These are phyloP conservation scores for rat (Rattus norvegicus) DNA, from an alignment of 2,113 vertebrate species.

Conservation along the genomic window DNA sequence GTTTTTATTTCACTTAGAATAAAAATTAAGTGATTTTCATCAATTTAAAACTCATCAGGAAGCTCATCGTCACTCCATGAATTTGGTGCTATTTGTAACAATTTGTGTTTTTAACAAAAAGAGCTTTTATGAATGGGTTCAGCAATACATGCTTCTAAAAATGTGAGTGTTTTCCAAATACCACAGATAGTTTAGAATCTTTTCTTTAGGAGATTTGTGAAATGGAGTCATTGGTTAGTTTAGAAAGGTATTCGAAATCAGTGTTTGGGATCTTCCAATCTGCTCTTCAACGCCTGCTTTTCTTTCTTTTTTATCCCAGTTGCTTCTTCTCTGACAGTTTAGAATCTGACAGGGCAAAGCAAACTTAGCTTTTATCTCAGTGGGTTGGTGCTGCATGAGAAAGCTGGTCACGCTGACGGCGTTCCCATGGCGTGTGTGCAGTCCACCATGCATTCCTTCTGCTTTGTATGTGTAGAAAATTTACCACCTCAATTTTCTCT, in stretches of 20 bases:
- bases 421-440: neutral
- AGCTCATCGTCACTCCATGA: neutral
- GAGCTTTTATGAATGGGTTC: constrained; percentile 35
- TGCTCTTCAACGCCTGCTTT: neutral
- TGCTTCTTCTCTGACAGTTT: constrained; percentile 15
- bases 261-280: constrained; percentile 21
- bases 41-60: constrained; percentile 8
- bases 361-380: constrained; percentile 35
- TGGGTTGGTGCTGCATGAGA: neutral
- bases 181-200: constrained; percentile 54
- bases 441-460: neutral
- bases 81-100: constrained; percentile 21
- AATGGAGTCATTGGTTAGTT: constrained; percentile 17
- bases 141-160: constrained; percentile 51
- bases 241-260: neutral
- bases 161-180: constrained; percentile 66
- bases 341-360: constrained; percentile 46
- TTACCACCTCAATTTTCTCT: neutral
- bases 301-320: neutral
- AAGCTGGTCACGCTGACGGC: neutral
- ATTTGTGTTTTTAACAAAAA: constrained; percentile 45
- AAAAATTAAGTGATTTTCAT: constrained; percentile 33
- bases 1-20: constrained; percentile 37
- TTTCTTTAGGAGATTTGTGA: constrained; percentile 14
- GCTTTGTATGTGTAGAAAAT: neutral